phyloP scores from a whole-genome alignment of 2,888 invertebrate genomes.

The Agrochola lychnidis region DNA sequence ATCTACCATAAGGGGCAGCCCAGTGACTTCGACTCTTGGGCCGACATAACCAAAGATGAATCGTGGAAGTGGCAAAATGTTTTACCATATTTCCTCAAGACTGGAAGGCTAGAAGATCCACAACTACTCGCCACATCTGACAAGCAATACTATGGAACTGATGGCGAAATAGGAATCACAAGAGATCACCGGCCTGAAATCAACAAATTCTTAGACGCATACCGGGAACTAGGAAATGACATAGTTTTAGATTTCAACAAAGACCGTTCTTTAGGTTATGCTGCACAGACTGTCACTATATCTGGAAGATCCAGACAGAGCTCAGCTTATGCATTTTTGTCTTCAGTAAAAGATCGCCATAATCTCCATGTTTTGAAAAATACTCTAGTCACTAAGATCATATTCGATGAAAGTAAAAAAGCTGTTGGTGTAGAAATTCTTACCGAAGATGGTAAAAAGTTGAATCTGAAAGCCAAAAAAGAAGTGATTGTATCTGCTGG shows the following conservation, averaged over 20 bases:
- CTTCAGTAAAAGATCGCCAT: slow-evolving; percentile 65
- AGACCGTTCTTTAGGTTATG: slow-evolving; percentile 75
- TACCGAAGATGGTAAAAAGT: slow-evolving; percentile 56
- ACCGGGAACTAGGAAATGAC: slow-evolving; percentile 79
- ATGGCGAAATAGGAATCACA: slow-evolving; percentile 65
- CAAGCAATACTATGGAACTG: slow-evolving; percentile 63
- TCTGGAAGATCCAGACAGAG: slow-evolving; percentile 80
- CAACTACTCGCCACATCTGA: slow-evolving; percentile 59
- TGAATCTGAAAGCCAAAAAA: slow-evolving; percentile 65
- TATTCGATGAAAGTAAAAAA: slow-evolving; percentile 62
- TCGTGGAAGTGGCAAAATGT: slow-evolving; percentile 74
- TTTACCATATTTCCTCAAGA: slow-evolving; percentile 72
- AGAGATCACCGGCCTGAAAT: slow-evolving; percentile 62
- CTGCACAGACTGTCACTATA: slow-evolving; percentile 56
- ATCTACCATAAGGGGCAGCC: slow-evolving; percentile 72
- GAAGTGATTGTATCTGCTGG: slow-evolving; percentile 75
- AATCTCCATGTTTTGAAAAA: slow-evolving; percentile 72
- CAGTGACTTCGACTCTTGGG: slow-evolving; percentile 73
- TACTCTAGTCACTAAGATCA: slow-evolving; percentile 68
- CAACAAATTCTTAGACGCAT: slow-evolving; percentile 72
- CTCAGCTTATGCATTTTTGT: slow-evolving; percentile 80
- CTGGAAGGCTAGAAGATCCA: slow-evolving; percentile 66
- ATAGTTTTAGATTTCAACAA: slow-evolving; percentile 71
- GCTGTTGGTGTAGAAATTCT: slow-evolving; percentile 67
- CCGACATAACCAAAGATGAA: slow-evolving; percentile 63